These are phyloP conservation scores for Neogale vison DNA, from an alignment of 2,113 vertebrate genomes.

Conservation along the genomic window DNA sequence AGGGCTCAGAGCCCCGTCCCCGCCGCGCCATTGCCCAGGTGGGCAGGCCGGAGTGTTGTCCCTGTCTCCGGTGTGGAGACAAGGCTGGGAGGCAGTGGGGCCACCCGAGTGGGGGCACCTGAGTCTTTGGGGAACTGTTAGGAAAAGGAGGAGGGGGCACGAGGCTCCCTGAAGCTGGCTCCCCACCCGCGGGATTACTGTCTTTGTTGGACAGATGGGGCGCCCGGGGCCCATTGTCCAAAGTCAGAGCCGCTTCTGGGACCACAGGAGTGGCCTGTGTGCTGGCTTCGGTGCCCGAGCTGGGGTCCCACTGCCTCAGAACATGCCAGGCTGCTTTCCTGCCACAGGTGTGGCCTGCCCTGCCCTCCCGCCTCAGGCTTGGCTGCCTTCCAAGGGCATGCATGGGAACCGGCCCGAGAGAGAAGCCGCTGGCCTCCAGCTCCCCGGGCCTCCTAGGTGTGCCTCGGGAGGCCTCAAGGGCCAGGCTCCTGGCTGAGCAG, in stretches of 20 bases:
- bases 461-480: neutral
- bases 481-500: rapidly evolving
- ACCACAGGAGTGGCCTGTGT: too few relatives aligned
- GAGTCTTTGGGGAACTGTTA: neutral
- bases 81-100: rapidly evolving
- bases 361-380: rapidly evolving
- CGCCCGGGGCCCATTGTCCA: neutral
- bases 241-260: neutral
- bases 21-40: rapidly evolving
- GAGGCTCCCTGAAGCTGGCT: neutral
- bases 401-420: rapidly evolving
- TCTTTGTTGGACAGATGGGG: neutral
- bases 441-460: neutral
- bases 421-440: neutral
- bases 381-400: conserved; percentile 33
- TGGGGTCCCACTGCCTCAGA: neutral
- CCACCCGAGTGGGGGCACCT: neutral
- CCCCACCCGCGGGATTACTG: too few relatives aligned
- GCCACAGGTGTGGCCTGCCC: neutral
- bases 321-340: neutral
- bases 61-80: neutral
- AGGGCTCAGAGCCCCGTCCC: neutral
- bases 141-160: neutral
- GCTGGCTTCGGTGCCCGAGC: neutral
- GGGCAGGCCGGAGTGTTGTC: rapidly evolving